Evolutionary conservation across 2,888 invertebrate genomes (phyloP), one percentile per base, ranked within the genome.

Genomic region (Cephus runcator): DNA sequence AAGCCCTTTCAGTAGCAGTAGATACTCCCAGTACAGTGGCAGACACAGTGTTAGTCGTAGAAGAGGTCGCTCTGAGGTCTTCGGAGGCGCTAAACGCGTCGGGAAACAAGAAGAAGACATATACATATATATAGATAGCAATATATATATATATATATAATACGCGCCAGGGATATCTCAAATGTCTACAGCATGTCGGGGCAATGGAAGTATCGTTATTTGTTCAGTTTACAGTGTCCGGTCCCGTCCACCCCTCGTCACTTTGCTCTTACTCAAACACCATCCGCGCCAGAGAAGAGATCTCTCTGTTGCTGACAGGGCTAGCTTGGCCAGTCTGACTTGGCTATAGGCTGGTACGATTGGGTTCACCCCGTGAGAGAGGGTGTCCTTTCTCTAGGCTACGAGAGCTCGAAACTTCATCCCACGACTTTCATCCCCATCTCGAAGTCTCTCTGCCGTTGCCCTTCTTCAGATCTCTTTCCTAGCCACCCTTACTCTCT

Each of bases 281-380:
- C 80, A 78, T 83, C 82, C 82, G 81, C 78, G 81, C 81, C 82
- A 78, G 79, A 80, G 81, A 56, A 85, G 84, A 84, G 86, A 84
- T 86, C 81, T 83, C 87, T 87, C 87, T 87, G 89, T 79, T 81
- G 85, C 83, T 87, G 88, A 88, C 88, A 88, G 85, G 83, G 81
- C 78, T 79, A 81, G 79, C 82, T 83, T 73, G 73, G 80, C 76
- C 31, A 31, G 75, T 34, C 34, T 40, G 35, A 35, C 69, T 68
- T 78, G 56, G 34, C 73, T 34, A 15, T 34, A 56, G 76, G 73
- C 69, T 68, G 23, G 40, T 34, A 74, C n/a, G 69, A 33, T 15
- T 35, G 69, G 35, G 73, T 36, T 56, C 56, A 23, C 23, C 56
- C 56, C 9, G 35, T 71, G 74, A 77, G 77, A 69, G 71, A 79